These are phyloP conservation scores for Phaonia tiefii DNA, from an alignment of 2,888 invertebrate genomes.

Conservation along the genomic window DNA sequence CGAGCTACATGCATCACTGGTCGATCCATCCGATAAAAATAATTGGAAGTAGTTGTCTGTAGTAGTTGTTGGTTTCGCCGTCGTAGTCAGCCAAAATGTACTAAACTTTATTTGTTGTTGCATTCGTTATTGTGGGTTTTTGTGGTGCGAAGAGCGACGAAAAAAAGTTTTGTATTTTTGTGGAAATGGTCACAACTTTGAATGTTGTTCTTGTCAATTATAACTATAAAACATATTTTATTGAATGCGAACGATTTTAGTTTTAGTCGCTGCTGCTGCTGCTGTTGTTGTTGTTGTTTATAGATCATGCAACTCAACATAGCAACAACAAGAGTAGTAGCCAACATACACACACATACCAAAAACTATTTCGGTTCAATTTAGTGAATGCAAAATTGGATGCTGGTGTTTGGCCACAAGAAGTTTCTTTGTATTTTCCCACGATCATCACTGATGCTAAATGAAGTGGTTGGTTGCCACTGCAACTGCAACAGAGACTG, in stretches of 20 bases:
- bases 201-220: slow-evolving; percentile 60
- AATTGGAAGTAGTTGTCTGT: slow-evolving; percentile 58
- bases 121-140: not conserved
- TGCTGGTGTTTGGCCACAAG: slow-evolving; percentile 10
- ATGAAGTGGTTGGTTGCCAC: slow-evolving; percentile 19
- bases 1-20: slow-evolving; percentile 46
- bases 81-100: slow-evolving; percentile 26
- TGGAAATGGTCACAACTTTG: slow-evolving; percentile 56
- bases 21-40: slow-evolving; percentile 56
- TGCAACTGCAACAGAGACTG: not conserved
- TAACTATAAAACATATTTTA: slow-evolving; percentile 59
- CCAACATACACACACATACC: slow-evolving; percentile 24
- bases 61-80: slow-evolving; percentile 37
- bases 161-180: slow-evolving; percentile 38
- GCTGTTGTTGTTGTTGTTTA: slow-evolving; percentile 20
- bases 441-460: slow-evolving; percentile 42
- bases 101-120: slow-evolving; percentile 34
- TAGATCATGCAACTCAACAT: slow-evolving; percentile 42
- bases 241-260: slow-evolving; percentile 54
- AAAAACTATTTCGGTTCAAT: slow-evolving; percentile 37
- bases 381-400: slow-evolving; percentile 45
- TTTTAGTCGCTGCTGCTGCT: slow-evolving; percentile 6
- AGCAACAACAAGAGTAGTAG: not conserved
- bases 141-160: slow-evolving; percentile 11
- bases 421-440: slow-evolving; percentile 44